Percentiles rank a stretch among this genome's conserved stretches.
Conservation (phyloP, 2,888 invertebrate species). For the Drosophila pseudotakahashii region DNA sequence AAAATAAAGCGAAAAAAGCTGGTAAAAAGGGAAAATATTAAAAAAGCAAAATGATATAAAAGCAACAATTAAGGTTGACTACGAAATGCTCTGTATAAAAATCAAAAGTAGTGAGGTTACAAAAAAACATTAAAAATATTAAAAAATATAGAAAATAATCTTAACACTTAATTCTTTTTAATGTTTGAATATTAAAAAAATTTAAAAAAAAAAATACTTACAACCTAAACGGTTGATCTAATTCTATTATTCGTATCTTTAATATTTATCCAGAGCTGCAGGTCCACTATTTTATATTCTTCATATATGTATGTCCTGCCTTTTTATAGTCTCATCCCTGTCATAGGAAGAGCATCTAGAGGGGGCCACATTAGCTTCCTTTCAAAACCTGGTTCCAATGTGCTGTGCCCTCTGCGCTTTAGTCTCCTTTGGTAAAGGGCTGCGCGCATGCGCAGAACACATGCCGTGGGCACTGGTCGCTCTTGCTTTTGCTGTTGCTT, state of each 20-base stretch:
- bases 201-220: too few relatives aligned
- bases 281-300: too few relatives aligned
- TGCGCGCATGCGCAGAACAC: constrained; percentile 77
- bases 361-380: constrained; percentile 8
- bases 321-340: background rate
- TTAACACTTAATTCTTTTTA: too few relatives aligned
- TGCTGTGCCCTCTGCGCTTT: constrained; percentile 12
- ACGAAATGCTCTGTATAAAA: background rate
- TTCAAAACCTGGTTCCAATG: constrained; percentile 21
- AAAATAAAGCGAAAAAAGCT: constrained; percentile 5
- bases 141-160: too few relatives aligned
- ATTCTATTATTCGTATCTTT: too few relatives aligned
- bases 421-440: constrained; percentile 49
- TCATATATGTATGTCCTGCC: background rate
- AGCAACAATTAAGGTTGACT: background rate
- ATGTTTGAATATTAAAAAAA: too few relatives aligned
- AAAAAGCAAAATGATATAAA: constrained; percentile 9
- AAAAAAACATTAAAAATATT: too few relatives aligned
- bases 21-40: constrained; percentile 29
- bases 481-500: constrained; percentile 27
- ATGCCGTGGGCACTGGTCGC: constrained; percentile 70
- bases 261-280: too few relatives aligned
- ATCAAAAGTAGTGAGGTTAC: too few relatives aligned
- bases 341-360: background rate
- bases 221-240: too few relatives aligned